These are phyloP conservation scores for Tribolium freemani DNA, from an alignment of 2,888 invertebrate genomes.

Conservation along the genomic window DNA sequence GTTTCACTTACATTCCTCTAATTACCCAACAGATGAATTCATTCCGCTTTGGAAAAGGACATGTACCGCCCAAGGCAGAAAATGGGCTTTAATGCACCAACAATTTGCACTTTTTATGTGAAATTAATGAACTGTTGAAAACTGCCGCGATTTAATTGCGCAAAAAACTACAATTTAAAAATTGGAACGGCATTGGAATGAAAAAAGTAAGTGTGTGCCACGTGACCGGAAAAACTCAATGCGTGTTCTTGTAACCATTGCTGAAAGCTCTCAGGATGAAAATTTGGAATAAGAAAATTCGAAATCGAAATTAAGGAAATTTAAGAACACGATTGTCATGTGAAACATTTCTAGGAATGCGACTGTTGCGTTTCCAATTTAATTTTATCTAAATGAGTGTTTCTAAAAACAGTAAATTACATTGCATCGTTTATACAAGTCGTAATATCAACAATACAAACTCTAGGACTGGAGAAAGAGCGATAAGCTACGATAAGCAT, in stretches of 20 bases:
- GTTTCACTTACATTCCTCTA: not conserved
- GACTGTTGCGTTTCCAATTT: not conserved
- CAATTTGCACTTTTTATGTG: not conserved
- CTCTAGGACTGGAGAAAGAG: not conserved
- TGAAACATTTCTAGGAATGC: not conserved
- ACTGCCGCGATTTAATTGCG: not conserved
- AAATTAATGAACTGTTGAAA: not conserved
- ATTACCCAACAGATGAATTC: constrained; percentile 14
- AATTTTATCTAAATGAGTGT: not conserved
- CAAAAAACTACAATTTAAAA: not conserved
- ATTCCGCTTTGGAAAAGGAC: not conserved
- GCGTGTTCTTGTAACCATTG: not conserved
- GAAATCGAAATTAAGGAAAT: no score
- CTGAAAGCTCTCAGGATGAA: no score
- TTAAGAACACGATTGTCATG: no score
- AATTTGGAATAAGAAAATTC: no score
- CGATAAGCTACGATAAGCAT: not conserved
- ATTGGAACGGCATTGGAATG: not conserved
- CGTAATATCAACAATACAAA: not conserved
- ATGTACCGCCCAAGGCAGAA: not conserved
- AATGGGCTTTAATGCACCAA: not conserved
- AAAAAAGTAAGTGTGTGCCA: not conserved
- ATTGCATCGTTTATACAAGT: not conserved
- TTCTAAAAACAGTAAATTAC: not conserved
- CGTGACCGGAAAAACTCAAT: not conserved